Evolutionary conservation across 2,888 invertebrate species (phyloP), one percentile per base, ranked within the genome.

Genomic region (Parthenolecanium corni): DNA sequence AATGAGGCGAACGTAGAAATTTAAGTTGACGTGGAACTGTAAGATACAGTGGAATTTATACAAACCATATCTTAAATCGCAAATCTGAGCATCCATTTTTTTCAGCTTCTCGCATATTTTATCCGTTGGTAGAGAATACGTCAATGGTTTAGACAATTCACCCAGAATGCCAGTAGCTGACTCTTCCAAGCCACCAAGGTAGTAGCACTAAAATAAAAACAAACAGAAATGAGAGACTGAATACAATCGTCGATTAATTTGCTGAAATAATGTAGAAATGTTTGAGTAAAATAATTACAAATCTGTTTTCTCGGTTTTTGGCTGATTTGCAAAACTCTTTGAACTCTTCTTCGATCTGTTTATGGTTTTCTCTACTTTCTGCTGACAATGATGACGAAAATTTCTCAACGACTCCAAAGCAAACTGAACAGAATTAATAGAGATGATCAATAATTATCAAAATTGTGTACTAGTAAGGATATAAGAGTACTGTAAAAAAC

Each of bases 91-190:
- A 74, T 98, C 97, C 72, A 83, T 91, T 74, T 90, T 89, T 75
- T 84, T 86, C 46, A 97, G 76, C 71, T 91, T 92, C 71, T 94
- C 91, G 72, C 97, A 97, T 66, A 98, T 84, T 78, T 96, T 97
- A 44, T 88, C 86, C 1, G 90, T 80, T 1, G 97, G 97, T 86
- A 96, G 86, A 1, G 87, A 86, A 89, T 90, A 96, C 67, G 91
- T 89, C 46, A 96, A 71, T 0, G 97, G 97, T 74, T 92, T 93
- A n/a, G 93, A 89, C 70, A 98, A 77, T 75, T 95, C 95, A 54
- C 89, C 86, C 62, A 98, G 77, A 70, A 94, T 97, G 64, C 95
- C 93, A 64, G 98, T 98, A 0, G 98, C 97, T 2, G 96, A 95
- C 71, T 93, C 94, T 74, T 91, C 90, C 40, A 94, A 76, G 4